Percentiles rank a stretch among this genome's conserved stretches.
Evolutionary conservation across 1,140 invertebrate species (phyloP).

Genomic region (Drosophila obscura): DNA sequence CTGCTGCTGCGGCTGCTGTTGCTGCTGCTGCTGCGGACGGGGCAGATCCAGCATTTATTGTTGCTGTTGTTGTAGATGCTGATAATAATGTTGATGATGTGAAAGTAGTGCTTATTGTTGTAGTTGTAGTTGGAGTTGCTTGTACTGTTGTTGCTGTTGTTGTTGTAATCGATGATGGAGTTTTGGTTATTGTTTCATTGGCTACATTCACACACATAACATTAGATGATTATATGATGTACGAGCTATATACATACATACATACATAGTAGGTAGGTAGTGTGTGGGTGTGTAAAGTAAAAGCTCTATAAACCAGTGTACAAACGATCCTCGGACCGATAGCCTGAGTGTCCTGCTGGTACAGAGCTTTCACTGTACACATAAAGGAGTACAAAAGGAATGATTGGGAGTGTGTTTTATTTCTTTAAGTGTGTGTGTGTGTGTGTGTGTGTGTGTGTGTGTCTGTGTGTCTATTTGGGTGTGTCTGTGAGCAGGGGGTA

Average conservation of each 20-base stretch:
- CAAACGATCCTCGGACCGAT: too few relatives aligned
- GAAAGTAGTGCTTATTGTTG: constrained; percentile 73
- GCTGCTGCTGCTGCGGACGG: constrained; percentile 22
- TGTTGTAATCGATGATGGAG: constrained; percentile 52
- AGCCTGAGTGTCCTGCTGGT: background rate
- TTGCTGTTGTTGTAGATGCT: constrained; percentile 76
- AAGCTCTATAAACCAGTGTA: too few relatives aligned
- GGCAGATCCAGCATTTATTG: constrained; percentile 43
- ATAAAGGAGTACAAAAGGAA: background rate
- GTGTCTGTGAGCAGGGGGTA: constrained; percentile 4
- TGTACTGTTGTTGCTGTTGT: constrained; percentile 62
- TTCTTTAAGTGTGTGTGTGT: constrained; percentile 10
- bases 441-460: constrained; percentile 10
- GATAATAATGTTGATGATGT: constrained; percentile 78
- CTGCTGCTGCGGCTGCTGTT: constrained; percentile 56
- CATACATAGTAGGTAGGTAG: constrained; percentile 14
- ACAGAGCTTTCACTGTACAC: background rate
- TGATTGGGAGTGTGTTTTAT: too few relatives aligned
- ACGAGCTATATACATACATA: background rate
- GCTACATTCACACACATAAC: constrained; percentile 59
- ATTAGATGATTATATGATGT: constrained; percentile 35
- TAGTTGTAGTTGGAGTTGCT: constrained; percentile 62
- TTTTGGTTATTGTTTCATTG: constrained; percentile 56
- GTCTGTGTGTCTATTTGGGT: background rate
- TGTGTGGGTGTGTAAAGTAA: constrained; percentile 3